Base-by-base conservation (phyloP, 2,113 vertebrate genomes). In the Ellobius talpinus region DNA sequence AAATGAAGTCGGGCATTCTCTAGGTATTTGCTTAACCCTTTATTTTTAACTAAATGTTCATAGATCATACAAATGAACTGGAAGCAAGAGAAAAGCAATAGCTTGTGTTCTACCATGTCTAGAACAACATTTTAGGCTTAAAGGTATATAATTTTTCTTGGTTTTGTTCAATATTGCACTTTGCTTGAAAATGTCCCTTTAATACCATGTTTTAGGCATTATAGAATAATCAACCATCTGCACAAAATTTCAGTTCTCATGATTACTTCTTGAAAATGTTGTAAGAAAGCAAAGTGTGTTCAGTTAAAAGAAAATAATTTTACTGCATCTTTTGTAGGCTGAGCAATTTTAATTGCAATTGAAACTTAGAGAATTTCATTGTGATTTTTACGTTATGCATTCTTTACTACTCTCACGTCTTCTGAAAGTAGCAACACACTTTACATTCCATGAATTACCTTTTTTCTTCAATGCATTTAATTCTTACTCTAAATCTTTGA, bases 111-210 rank as follows among this genome's bases (percentile, higher is more conserved):
- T 96, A 93, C 88, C 89, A 92, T 88, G 52, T 85, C 63, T 50
- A 87, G 42, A 94, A 94, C 82, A 84, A 55, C 65, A 90, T 95
- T 95, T 82, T 93, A 92, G 68, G 93, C 94, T 96, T 91, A 97
- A 97, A 92, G 52, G 50, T 82, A 68, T 91, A 91, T 97, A n/a
- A 63, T 95, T 94, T 96, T 96, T 89, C 68, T 96, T 94, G 52
- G 21, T 87, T 96, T 97, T 94, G 63, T 93, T 95, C 90, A 94
- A 63, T 90, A 50, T 23, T 78, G 50, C 11, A 79, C 47, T 94
- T 79, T n/a, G 45, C 77, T 95, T 87, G 50, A 94, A 97, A 97
- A 96, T 93, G 42, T 84, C 13, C 66, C 42, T 97, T 96, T 93
- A 95, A 96, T 92, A 93, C 2, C 11, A 88, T 93, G 42, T 89